Evolutionary conservation across 2,113 vertebrate species (phyloP).

Genomic region (Strigops habroptila): DNA sequence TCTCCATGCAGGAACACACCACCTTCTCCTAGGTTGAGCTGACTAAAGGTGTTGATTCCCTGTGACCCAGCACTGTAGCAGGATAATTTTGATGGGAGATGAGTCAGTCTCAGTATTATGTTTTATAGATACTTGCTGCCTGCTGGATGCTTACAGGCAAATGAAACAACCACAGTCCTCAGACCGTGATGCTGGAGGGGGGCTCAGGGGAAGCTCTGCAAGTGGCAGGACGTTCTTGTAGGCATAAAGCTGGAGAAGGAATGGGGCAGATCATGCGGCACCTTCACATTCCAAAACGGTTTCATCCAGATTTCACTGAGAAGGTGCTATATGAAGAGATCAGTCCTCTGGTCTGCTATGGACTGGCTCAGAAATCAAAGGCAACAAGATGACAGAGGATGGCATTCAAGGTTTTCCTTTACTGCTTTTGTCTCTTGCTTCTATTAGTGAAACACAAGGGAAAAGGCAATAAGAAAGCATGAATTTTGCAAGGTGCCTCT

Average conservation of each 20-base stretch:
- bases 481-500: not conserved
- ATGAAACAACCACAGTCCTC: not conserved
- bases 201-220: not conserved
- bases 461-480: not conserved
- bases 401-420: not conserved
- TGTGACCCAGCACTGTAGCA: not conserved
- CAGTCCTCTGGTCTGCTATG: not conserved
- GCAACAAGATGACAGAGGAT: not conserved
- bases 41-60: not conserved
- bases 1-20: not conserved
- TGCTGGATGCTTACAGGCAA: not conserved
- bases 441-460: not conserved
- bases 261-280: not conserved
- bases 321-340: not conserved
- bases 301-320: not conserved
- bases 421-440: not conserved
- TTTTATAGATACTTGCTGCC: not conserved
- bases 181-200: accelerated
- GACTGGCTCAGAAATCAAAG: not conserved
- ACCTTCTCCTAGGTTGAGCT: not conserved
- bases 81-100: not conserved
- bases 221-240: not conserved
- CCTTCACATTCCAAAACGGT: not conserved
- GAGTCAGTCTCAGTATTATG: not conserved
- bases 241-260: not conserved